phyloP scores from a whole-genome alignment of 1,140 invertebrate species.

The Meteorus sp. region DNA sequence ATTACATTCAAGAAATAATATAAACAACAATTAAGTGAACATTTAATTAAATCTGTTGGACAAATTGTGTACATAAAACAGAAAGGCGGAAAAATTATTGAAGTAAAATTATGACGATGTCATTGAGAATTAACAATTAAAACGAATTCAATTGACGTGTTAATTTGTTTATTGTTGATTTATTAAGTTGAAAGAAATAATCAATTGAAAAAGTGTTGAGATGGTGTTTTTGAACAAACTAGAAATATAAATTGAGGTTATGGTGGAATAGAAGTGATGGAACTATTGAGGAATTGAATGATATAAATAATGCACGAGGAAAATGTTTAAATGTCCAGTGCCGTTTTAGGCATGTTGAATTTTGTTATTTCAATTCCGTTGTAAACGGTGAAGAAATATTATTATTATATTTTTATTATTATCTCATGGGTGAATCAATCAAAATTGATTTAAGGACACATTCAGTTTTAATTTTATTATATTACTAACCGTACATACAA shows the following conservation, averaged over 20 bases:
- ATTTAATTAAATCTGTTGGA: background rate
- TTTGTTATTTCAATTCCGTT: background rate
- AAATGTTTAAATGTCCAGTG: conserved; percentile 1
- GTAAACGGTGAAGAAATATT: background rate
- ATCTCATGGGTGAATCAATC: conserved; percentile 40
- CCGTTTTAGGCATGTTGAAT: conserved; percentile 20
- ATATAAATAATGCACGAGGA: background rate
- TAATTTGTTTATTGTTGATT: conserved; percentile 1
- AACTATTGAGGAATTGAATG: no score
- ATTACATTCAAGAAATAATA: no score
- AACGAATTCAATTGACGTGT: background rate
- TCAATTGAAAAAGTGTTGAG: no score
- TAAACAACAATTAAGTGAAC: conserved; percentile 1
- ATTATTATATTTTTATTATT: background rate
- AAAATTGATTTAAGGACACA: conserved; percentile 45
- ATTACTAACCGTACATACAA: no score
- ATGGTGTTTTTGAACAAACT: no score
- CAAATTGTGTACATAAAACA: background rate
- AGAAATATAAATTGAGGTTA: no score
- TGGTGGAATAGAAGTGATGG: no score
- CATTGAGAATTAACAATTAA: background rate
- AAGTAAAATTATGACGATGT: background rate
- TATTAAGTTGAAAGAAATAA: background rate
- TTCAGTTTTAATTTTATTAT: conserved; percentile 30
- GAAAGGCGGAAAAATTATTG: background rate